These are phyloP conservation scores for Sipha flava DNA, from an alignment of 1,140 invertebrate species.

Conservation along the genomic window DNA sequence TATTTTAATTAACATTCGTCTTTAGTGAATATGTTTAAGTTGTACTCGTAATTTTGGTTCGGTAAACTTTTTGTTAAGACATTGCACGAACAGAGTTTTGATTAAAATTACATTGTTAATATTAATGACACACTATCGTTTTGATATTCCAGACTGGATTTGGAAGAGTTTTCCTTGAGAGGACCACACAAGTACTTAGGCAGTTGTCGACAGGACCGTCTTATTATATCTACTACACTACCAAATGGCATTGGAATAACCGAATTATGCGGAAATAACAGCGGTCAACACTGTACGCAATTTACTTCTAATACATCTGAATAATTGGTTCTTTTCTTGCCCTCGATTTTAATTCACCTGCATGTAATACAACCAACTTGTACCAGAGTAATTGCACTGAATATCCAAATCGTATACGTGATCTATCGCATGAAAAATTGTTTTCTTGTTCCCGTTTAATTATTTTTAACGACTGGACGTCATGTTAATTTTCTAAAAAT, in stretches of 20 bases:
- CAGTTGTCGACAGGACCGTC: constrained; percentile 36
- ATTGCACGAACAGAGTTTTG: too few species aligned
- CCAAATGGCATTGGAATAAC: constrained; percentile 36
- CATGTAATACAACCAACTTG: background rate
- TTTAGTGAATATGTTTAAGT: too few species aligned
- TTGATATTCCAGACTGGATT: constrained; percentile 34
- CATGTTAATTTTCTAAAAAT: too few species aligned
- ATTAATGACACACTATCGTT: too few species aligned
- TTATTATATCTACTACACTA: constrained; percentile 35
- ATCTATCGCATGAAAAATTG: background rate
- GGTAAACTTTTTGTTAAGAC: too few species aligned
- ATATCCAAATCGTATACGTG: background rate
- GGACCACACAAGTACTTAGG: constrained; percentile 36
- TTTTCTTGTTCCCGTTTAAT: too few species aligned
- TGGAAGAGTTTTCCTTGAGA: constrained; percentile 37
- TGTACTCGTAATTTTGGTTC: too few species aligned
- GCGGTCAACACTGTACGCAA: constrained; percentile 37
- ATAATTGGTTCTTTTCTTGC: background rate
- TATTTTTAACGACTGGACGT: too few species aligned
- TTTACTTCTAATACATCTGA: background rate
- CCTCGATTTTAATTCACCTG: background rate
- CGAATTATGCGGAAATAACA: constrained; percentile 38
- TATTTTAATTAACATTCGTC: too few species aligned
- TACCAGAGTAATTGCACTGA: background rate
- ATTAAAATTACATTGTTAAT: too few species aligned